phyloP scores from a whole-genome alignment of 2,113 vertebrate genomes.

The Tinamus guttatus region DNA sequence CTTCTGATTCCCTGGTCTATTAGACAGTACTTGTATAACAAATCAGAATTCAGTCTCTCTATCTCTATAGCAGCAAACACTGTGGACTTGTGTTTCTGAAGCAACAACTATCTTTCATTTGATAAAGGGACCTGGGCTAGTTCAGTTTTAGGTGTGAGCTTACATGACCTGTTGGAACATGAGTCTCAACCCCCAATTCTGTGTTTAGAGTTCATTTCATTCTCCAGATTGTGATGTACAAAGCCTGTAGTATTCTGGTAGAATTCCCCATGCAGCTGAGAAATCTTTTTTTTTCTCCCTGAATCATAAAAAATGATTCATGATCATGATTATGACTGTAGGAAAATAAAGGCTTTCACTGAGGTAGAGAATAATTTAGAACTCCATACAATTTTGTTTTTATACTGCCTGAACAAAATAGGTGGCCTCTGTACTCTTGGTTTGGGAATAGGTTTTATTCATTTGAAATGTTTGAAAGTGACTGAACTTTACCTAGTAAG shows the following conservation, averaged over 20 bases:
- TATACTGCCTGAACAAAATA: background rate
- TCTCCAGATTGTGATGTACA: background rate
- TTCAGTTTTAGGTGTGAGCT: background rate
- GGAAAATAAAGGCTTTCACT: background rate
- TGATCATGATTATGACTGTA: too few species aligned
- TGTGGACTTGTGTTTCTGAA: background rate
- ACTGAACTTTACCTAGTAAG: background rate
- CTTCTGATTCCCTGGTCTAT: background rate
- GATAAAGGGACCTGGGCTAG: background rate
- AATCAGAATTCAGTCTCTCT: background rate
- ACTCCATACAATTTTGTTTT: background rate
- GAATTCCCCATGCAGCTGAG: background rate
- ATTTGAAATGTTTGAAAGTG: background rate
- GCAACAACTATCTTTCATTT: background rate
- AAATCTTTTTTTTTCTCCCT: background rate
- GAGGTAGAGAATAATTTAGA: background rate
- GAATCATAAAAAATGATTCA: background rate
- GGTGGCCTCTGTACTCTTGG: background rate
- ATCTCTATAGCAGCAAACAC: background rate
- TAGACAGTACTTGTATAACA: background rate
- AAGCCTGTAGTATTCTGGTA: background rate
- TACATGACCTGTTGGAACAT: background rate
- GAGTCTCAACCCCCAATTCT: background rate
- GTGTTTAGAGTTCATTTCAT: background rate
- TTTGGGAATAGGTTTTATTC: conserved; percentile 10